These are phyloP conservation scores for Empidonax alnorum DNA, from an alignment of 2,113 vertebrate species.

Conservation along the genomic window DNA sequence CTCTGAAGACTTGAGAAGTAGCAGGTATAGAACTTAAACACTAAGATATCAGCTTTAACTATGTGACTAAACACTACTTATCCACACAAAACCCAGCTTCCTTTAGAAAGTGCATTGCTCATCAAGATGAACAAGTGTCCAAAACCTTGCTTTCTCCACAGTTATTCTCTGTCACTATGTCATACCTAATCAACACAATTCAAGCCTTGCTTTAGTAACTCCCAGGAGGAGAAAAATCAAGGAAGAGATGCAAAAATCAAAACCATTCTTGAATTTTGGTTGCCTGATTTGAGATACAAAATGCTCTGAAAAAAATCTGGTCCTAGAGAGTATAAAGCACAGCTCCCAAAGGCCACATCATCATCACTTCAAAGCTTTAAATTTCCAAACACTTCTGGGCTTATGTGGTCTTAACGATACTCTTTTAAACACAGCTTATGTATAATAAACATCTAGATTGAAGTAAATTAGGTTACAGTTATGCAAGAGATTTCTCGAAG, in stretches of 20 bases:
- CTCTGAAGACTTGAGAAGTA: background rate
- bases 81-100: background rate
- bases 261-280: background rate
- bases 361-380: conserved; percentile 20
- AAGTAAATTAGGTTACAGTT: conserved; percentile 37
- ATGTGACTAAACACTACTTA: background rate
- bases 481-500: conserved; percentile 13
- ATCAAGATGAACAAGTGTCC: background rate
- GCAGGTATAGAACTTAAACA: background rate
- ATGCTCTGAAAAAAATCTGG: background rate
- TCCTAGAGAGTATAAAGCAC: background rate
- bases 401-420: background rate
- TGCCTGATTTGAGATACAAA: background rate
- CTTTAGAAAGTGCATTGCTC: background rate
- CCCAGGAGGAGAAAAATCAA: background rate
- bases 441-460: conserved; percentile 9
- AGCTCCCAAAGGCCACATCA: background rate
- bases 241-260: background rate
- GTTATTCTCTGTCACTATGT: background rate
- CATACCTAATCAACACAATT: background rate
- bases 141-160: background rate
- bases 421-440: conserved; percentile 16
- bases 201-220: background rate
- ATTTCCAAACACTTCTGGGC: conserved; percentile 4
- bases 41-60: background rate